Evolutionary conservation across 2,888 invertebrate species (phyloP).

Genomic region (Isoperla grammatica): DNA sequence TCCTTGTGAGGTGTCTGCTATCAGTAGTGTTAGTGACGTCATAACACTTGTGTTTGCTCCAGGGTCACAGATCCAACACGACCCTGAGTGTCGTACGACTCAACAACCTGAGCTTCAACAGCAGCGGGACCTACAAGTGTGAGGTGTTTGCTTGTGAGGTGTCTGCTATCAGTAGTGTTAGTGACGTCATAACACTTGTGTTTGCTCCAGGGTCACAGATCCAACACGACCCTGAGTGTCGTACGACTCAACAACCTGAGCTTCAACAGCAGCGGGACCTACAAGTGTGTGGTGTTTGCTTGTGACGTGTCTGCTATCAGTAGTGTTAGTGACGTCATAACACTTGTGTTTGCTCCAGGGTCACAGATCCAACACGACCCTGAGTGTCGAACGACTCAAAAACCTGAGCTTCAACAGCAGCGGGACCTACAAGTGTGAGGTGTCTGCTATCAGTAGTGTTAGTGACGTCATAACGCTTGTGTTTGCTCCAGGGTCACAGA

Average conservation of each 20-base stretch:
- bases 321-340: no score
- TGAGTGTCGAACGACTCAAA: conserved; percentile 42
- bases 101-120: conserved; percentile 40
- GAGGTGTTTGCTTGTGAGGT: conserved; percentile 58
- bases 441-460: no score
- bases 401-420: conserved; percentile 40
- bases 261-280: conserved; percentile 46
- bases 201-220: conserved; percentile 19
- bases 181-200: no score
- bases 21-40: no score
- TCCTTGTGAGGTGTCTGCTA: no score
- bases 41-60: background rate
- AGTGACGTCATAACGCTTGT: no score
- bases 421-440: no score
- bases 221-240: conserved; percentile 33
- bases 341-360: conserved; percentile 12
- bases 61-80: conserved; percentile 22
- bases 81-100: conserved; percentile 39
- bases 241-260: conserved; percentile 42
- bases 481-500: conserved; percentile 17
- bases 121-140: conserved; percentile 52
- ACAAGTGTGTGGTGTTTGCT: no score
- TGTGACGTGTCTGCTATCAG: no score
- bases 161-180: no score
- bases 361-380: conserved; percentile 28